Evolutionary conservation across 2,888 invertebrate genomes (phyloP), one percentile per base, ranked within the genome.

Genomic region (Cotesia congregata): DNA sequence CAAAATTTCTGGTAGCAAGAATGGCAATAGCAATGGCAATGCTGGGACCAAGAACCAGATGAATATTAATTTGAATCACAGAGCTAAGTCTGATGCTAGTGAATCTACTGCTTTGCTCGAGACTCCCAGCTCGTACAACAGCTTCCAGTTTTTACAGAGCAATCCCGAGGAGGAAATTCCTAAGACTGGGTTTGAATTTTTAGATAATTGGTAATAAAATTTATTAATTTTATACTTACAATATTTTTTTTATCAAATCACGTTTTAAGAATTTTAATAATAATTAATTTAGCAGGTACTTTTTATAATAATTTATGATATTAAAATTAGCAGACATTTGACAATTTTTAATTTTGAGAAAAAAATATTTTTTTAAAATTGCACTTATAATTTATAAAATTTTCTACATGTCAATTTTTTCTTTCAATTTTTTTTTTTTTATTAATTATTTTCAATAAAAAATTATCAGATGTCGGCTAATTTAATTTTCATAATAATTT

Each of bases 111-210:
- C 86, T 17, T 71, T 89, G 30, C 77, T 88, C 70, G 88, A 88
- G 62, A 88, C 88, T n/a, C 87, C 89, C 1, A 87, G 86, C 76
- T 89, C 88, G 50, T 88, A 86, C 77, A 87, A 83, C 72, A 88
- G 88, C 78, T 88, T 86, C 73, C 87, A 88, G 74, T 87, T 87
- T 12, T 86, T 88, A 5, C 85, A 86, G 61, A 80, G 85, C 2
- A 87, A 84, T 84, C 85, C 87, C 74, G 88, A 90, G 50, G 86
- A 86, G 61, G 85, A 86, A 78, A 91, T 92, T 83, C 92, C 92
- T 81, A 92, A 91, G 86, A 91, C 91, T 79, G 91, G 91, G 69
- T 92, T 91, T 83, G 92, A 91, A 83, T 91, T 92, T 86, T 87
- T 92, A 69, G 91, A 91, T 83, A 91, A 92, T 82, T 92, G 92